Conservation (phyloP, 2,113 vertebrate species). For the Penelope pileata region DNA sequence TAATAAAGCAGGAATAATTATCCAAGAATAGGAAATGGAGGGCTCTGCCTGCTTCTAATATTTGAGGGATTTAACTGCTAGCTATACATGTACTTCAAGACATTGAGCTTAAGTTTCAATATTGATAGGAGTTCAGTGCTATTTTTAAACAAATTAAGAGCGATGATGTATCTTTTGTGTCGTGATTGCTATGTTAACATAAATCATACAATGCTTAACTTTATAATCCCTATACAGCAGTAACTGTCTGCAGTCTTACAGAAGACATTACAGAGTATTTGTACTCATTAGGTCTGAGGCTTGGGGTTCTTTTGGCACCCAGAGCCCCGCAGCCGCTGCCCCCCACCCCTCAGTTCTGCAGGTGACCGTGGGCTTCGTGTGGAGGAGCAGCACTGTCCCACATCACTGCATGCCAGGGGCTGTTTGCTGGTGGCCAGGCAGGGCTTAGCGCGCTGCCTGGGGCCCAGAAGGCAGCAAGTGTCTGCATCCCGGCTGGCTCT, state of each 20-base stretch:
- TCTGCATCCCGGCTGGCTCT: background rate
- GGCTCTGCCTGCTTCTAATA: slow-evolving; percentile 12
- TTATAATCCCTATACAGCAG: background rate
- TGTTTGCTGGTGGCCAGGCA: background rate
- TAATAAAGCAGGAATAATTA: slow-evolving; percentile 74
- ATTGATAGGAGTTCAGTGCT: background rate
- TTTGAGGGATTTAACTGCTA: slow-evolving; percentile 41
- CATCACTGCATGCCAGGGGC: background rate
- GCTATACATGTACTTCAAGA: background rate
- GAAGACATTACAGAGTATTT: background rate
- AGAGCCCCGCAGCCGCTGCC: background rate
- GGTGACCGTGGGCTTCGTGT: background rate
- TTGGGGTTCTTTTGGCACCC: background rate
- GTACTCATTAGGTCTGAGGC: background rate
- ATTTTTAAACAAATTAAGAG: background rate
- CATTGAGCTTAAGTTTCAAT: background rate
- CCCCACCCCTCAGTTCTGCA: background rate
- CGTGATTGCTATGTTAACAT: background rate
- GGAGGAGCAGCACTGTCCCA: background rate
- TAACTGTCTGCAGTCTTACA: background rate
- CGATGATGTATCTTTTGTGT: background rate
- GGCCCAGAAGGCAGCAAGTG: background rate
- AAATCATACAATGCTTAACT: background rate
- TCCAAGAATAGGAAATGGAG: slow-evolving; percentile 15
- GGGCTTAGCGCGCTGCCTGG: background rate